Evolutionary conservation across 2,797 vertebrate species (phyloP), one percentile per base, ranked within the genome.

Genomic region (Parauchenoglanis ngamensis): DNA sequence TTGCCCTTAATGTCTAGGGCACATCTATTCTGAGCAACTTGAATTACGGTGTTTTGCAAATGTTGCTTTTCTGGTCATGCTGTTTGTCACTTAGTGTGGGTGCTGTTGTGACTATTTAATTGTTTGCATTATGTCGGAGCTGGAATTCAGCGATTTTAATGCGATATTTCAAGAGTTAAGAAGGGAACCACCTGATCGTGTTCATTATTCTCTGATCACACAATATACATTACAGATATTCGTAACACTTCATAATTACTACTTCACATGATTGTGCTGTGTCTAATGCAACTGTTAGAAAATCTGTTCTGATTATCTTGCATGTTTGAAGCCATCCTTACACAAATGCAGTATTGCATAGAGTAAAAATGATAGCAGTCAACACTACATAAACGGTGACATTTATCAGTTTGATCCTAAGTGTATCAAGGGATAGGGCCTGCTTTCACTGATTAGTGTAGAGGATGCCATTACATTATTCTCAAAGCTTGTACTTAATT

Each of bases 241-340:
- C 1, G 3, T 59, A 80, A 44, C 35, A 54, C 13, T 44, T 44
- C 57, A n/a, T 80, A 49, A 40, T 21, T 8, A 15, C 28, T 12
- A 25, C 35, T 46, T 63, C 2, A 82, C 65, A 44, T 57, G 8
- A 21, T 35, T 86, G 28, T 61, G 17, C 35, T 87, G 79, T 25
- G 59, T 68, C 7, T n/a, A 52, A 3, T 86, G 75, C 49, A 56
- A 40, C 25, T 40, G 40, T 40, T 40, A 40, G 15, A 0, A 65
- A 61, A 52, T 28, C 12, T 40, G 59, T 25, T 35, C 56, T 13
- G 8, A 85, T 28, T 19, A 44, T 77, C 4, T 46, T 77, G 56
- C 19, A 85, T 63, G 59, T 57, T 76, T 88, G 17, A 84, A 31
- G n/a, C 11, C 25, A 68, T 54, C 10, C 15, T 52, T 75, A 23